Percentiles rank a stretch among this genome's conserved stretches.
phyloP scores from a whole-genome alignment of 2,888 invertebrate genomes.

The Amphimallon solstitiale region DNA sequence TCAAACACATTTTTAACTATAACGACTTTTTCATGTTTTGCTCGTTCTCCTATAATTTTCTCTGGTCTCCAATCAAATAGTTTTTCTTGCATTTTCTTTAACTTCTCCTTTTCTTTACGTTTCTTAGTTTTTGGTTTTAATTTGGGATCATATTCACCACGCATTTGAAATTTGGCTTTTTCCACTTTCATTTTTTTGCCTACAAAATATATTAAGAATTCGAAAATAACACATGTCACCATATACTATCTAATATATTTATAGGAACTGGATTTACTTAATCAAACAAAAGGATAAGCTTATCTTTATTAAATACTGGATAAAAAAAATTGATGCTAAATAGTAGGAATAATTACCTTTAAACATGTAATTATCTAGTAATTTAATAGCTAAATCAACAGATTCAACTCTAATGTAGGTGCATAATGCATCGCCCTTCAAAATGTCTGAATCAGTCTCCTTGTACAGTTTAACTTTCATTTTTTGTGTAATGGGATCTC shows the following conservation, averaged over 20 bases:
- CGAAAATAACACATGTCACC: too few relatives aligned
- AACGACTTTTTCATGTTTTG: slow-evolving; percentile 89
- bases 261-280: too few relatives aligned
- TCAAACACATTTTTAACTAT: slow-evolving; percentile 94
- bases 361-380: slow-evolving; percentile 87
- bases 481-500: slow-evolving; percentile 81
- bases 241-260: too few relatives aligned
- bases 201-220: background rate
- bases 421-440: slow-evolving; percentile 97
- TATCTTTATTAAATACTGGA: too few relatives aligned
- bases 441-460: slow-evolving; percentile 78
- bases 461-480: slow-evolving; percentile 93
- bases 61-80: slow-evolving; percentile 98
- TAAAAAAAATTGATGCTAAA: too few relatives aligned
- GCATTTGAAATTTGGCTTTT: slow-evolving; percentile 92
- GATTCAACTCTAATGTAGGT: slow-evolving; percentile 96
- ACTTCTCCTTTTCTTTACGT: slow-evolving; percentile 88
- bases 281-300: too few relatives aligned
- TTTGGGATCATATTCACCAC: slow-evolving; percentile 92
- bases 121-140: slow-evolving; percentile 91
- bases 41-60: slow-evolving; percentile 84
- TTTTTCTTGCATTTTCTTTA: slow-evolving; percentile 92
- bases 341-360: slow-evolving; percentile 65
- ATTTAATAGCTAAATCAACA: slow-evolving; percentile 88
- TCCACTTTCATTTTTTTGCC: slow-evolving; percentile 84